Percentiles rank a stretch among this genome's conserved stretches.
Evolutionary conservation across 2,888 invertebrate species (phyloP).

Genomic region (Eupithecia vulgata): DNA sequence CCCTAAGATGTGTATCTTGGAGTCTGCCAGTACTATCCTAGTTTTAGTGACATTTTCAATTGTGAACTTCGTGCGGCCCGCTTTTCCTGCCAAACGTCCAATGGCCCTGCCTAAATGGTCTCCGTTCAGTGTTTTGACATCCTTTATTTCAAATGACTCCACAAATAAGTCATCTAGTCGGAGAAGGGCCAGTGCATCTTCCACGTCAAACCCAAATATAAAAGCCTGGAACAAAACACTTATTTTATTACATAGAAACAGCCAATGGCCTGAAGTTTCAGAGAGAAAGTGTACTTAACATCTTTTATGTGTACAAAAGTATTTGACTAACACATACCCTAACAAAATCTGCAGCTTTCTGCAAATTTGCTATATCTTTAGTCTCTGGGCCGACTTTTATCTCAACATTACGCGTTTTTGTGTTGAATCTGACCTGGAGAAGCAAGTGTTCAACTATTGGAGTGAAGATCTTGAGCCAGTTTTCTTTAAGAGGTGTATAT

Average conservation of each 20-base stretch:
- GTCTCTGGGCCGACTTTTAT: slow-evolving; percentile 90
- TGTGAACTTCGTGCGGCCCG: slow-evolving; percentile 97
- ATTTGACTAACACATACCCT: slow-evolving; percentile 72
- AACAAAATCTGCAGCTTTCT: slow-evolving; percentile 99
- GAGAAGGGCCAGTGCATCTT: slow-evolving; percentile 97
- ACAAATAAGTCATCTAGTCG: slow-evolving; percentile 98
- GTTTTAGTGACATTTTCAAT: slow-evolving; percentile 99
- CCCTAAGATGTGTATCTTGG: slow-evolving; percentile 98
- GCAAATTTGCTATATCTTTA: slow-evolving; percentile 94
- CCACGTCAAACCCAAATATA: slow-evolving; percentile 97
- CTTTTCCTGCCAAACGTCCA: slow-evolving; percentile 98
- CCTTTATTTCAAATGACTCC: slow-evolving; percentile 98
- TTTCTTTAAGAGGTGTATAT: slow-evolving; percentile 96
- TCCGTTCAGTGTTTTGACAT: slow-evolving; percentile 97
- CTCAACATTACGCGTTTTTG: slow-evolving; percentile 95
- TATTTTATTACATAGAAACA: background rate
- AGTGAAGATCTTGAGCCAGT: slow-evolving; percentile 98
- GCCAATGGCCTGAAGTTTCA: background rate
- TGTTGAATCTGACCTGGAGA: slow-evolving; percentile 96
- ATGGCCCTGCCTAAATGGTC: slow-evolving; percentile 98
- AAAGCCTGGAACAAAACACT: slow-evolving; percentile 87
- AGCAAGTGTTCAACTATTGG: slow-evolving; percentile 98
- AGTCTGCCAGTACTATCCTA: slow-evolving; percentile 97
- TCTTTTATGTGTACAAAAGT: background rate
- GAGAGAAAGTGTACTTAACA: background rate